These are phyloP conservation scores for Betta splendens DNA, from an alignment of 2,797 vertebrate genomes.

Conservation along the genomic window DNA sequence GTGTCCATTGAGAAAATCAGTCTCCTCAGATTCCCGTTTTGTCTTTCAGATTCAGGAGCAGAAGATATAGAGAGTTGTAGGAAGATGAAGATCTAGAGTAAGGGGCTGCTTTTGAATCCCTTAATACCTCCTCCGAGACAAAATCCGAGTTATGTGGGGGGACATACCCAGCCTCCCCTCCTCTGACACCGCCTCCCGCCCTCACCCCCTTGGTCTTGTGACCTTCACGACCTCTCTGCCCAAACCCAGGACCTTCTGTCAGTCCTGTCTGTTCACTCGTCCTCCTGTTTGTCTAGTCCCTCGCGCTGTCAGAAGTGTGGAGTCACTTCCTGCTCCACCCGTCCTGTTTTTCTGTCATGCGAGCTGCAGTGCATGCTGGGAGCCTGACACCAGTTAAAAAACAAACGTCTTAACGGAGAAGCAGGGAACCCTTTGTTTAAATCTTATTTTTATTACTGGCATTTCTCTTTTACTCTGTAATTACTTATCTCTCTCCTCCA, in stretches of 20 bases:
- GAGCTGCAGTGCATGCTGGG: constrained; percentile 64
- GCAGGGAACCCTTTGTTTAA: constrained; percentile 1
- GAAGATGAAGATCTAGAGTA: constrained; percentile 82
- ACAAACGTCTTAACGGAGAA: constrained; percentile 27
- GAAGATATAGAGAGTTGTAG: constrained; percentile 80
- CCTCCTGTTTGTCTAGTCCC: constrained; percentile 54
- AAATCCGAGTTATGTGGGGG: constrained; percentile 36
- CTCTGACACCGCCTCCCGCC: not conserved
- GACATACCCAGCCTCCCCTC: not conserved
- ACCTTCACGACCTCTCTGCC: constrained; percentile 34
- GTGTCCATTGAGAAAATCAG: constrained; percentile 45
- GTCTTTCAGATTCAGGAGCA: constrained; percentile 74
- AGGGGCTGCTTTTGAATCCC: constrained; percentile 63
- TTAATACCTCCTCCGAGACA: constrained; percentile 22
- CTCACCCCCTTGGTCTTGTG: constrained; percentile 10
- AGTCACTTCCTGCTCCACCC: constrained; percentile 53
- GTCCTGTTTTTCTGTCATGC: constrained; percentile 60
- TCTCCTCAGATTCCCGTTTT: constrained; percentile 62
- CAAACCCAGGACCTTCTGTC: constrained; percentile 49
- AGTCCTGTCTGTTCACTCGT: constrained; percentile 56
- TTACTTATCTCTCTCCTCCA: not conserved
- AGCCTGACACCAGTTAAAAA: constrained; percentile 20
- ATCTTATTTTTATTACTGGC: not conserved
- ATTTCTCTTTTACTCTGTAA: not conserved
- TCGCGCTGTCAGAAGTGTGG: constrained; percentile 39